Base-by-base conservation (phyloP, 1,140 invertebrate genomes). In the Drosophila lacteicornis region DNA sequence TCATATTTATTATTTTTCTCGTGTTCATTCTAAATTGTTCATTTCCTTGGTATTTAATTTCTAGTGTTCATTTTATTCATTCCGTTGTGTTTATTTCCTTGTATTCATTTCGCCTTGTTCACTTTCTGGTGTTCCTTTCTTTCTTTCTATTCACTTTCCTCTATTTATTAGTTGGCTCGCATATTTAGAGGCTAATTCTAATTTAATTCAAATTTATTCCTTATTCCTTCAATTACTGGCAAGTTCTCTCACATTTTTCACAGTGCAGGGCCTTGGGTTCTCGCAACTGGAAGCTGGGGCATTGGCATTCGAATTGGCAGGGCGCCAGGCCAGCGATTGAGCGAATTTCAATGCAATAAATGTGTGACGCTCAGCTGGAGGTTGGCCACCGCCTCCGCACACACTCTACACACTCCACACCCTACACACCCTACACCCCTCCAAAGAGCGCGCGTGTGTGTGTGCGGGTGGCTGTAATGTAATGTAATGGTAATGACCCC, bases 401-500 rank as follows among this genome's bases (percentile, higher is more conserved):
- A 12, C 38, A 4, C 27, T 8, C 36, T n/a, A 1, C 27, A 33
- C 27, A 25, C 6, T 15, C 49, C 36, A 12, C 38, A 6, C 27
- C 13, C 33, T 11, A 7, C 50, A 33, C 25, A 25, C 6, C 17
- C 49, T 25, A 25, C 22, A 4, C 19, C 12, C 43, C 25, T 4
- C 13, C 19, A 6, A 19, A 68, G 33, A 43, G 47, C 36, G 42
- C 55, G 55, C 62, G 69, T 43, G 43, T 46, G 36, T n/a, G 62
- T 68, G 62, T 67, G 58, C 56, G 62, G 46, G 65, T 63, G 70
- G 50, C 46, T 57, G 61, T 47, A 75, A 71, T 88, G 86, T 88
- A 90, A 88, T 90, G 81, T 88, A 91, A 88, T 90, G 85, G 85
- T 87, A 87, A 87, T 87, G 84, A 87, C 85, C 85, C 81, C 85